A percentile compares a stretch with the other conserved stretches of the same genome.
Conservation (phyloP, 2,797 vertebrate species). For the Eulemur rubriventer region DNA sequence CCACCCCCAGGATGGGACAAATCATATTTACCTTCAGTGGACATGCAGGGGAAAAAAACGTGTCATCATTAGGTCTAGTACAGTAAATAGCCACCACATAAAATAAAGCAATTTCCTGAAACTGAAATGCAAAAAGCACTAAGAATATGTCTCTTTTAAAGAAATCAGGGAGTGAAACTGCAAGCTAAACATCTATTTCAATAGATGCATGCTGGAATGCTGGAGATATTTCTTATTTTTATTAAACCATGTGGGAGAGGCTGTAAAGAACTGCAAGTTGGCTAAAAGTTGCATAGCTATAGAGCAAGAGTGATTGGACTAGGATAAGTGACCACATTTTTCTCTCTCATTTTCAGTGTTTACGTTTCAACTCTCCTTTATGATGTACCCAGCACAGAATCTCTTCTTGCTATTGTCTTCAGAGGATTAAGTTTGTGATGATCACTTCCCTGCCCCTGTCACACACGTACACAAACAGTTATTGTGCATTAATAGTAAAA, state of each 20-base stretch:
- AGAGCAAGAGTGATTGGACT: neutral
- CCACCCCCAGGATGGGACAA: neutral
- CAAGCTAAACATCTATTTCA: conserved; percentile 18
- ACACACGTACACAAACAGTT: neutral
- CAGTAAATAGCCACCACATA: neutral
- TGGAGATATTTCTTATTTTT: neutral
- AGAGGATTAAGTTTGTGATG: neutral
- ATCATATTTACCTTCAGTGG: neutral
- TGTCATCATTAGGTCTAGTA: neutral
- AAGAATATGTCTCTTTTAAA: conserved; percentile 29
- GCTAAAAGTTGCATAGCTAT: neutral
- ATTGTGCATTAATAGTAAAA: neutral
- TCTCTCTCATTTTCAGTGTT: neutral
- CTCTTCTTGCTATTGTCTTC: neutral
- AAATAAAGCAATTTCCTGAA: conserved; percentile 53
- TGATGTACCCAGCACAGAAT: neutral
- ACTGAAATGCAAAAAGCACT: conserved; percentile 24
- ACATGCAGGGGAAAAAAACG: neutral
- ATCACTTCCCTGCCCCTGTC: accelerated
- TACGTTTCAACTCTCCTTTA: neutral
- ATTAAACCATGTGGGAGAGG: neutral
- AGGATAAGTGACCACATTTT: neutral
- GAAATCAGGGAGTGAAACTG: conserved; percentile 8
- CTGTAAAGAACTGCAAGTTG: neutral
- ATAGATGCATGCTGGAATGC: neutral